Percentiles rank a stretch among this genome's conserved stretches.
Conservation (phyloP, 2,888 invertebrate genomes). For the Anarsia innoxiella region DNA sequence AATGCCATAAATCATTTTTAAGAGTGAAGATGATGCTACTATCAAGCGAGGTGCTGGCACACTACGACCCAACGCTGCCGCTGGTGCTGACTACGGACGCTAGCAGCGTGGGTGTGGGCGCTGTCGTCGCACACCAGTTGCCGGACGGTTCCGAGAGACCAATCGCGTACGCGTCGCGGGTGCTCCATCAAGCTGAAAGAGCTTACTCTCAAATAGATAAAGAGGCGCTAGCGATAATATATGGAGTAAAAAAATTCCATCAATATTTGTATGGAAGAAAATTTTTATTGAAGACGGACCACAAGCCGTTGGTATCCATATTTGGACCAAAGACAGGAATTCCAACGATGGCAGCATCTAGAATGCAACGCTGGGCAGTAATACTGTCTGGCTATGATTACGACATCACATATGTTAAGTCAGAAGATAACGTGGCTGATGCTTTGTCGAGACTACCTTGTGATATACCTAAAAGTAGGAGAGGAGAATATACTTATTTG, state of each 20-base stretch:
- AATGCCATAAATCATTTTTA: not conserved
- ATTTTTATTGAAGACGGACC: slow-evolving; percentile 17
- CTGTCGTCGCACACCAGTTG: not conserved
- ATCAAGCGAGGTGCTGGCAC: not conserved
- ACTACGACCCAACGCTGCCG: not conserved
- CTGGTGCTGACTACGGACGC: too few species aligned
- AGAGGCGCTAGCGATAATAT: not conserved
- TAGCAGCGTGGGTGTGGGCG: too few species aligned
- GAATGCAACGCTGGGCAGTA: slow-evolving; percentile 12
- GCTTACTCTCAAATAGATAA: not conserved
- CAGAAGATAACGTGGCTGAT: slow-evolving; percentile 17
- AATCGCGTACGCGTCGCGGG: not conserved
- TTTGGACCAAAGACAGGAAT: slow-evolving; percentile 19
- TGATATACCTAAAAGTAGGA: not conserved
- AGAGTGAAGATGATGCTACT: not conserved
- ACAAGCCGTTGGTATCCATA: slow-evolving; percentile 19
- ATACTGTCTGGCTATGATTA: slow-evolving; percentile 11
- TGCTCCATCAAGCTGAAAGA: not conserved
- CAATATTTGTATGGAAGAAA: slow-evolving; percentile 9
- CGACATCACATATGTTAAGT: slow-evolving; percentile 17
- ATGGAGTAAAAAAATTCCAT: not conserved
- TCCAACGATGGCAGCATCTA: slow-evolving; percentile 17
- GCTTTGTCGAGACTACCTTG: slow-evolving; percentile 14
- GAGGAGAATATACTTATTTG: slow-evolving; percentile 8
- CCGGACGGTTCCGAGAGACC: not conserved